Evolutionary conservation across 2,888 invertebrate genomes (phyloP).

Genomic region (Mesoligia furuncula): DNA sequence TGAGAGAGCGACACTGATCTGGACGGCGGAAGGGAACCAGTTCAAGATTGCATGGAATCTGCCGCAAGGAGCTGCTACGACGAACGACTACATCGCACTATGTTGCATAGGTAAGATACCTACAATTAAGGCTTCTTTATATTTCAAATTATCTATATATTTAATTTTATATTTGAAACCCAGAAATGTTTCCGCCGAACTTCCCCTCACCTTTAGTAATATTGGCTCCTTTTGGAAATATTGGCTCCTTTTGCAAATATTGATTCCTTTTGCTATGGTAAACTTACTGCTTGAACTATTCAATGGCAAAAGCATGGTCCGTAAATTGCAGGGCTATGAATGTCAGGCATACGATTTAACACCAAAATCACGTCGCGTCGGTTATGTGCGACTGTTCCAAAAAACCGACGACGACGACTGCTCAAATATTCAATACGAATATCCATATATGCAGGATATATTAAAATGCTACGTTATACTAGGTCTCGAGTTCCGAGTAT

Average conservation of each 20-base stretch:
- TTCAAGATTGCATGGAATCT: slow-evolving; percentile 87
- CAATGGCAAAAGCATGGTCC: not conserved
- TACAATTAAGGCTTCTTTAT: not conserved
- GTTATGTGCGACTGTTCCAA: slow-evolving; percentile 24
- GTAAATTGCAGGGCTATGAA: slow-evolving; percentile 13
- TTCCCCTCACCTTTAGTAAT: not conserved
- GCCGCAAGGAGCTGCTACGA: slow-evolving; percentile 79
- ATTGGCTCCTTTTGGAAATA: not conserved
- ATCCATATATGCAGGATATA: slow-evolving; percentile 29
- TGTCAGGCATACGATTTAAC: slow-evolving; percentile 14
- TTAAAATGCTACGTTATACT: slow-evolving; percentile 42
- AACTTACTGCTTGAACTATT: not conserved
- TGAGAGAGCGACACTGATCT: slow-evolving; percentile 73
- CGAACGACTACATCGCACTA: slow-evolving; percentile 89
- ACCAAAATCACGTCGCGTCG: slow-evolving; percentile 18
- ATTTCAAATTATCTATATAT: not conserved
- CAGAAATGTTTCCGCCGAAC: not conserved
- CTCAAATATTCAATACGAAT: slow-evolving; percentile 34
- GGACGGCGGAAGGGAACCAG: slow-evolving; percentile 84
- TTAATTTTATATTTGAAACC: not conserved
- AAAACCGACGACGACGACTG: not conserved
- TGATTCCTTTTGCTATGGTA: not conserved
- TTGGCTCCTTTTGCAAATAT: not conserved
- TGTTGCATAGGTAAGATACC: slow-evolving; percentile 88
- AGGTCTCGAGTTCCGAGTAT: slow-evolving; percentile 38